phyloP scores from a whole-genome alignment of 2,797 vertebrate genomes.

The Selene dorsalis region DNA sequence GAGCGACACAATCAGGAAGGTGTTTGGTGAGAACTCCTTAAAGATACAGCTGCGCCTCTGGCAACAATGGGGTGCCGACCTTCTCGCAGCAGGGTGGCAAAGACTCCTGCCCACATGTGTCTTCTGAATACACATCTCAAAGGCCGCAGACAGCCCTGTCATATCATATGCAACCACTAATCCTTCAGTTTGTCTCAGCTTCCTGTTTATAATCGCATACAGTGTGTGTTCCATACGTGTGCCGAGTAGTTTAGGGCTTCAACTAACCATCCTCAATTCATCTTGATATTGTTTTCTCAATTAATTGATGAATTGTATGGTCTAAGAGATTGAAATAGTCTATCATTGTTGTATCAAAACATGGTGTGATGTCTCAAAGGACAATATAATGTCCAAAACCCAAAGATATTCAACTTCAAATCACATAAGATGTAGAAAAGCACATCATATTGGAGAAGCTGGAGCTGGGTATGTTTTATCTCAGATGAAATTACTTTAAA shows the following conservation, averaged over 20 bases:
- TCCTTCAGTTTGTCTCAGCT: background rate
- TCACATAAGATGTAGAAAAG: background rate
- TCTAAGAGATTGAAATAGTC: background rate
- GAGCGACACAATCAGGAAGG: conserved; percentile 7
- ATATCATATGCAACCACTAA: background rate
- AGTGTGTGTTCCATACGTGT: background rate
- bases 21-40: conserved; percentile 21
- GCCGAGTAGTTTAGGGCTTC: background rate
- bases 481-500: too few relatives aligned
- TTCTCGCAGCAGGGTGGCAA: conserved; percentile 6
- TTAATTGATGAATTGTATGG: background rate
- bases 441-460: background rate
- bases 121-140: conserved; percentile 6
- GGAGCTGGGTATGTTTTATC: background rate
- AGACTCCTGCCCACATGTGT: conserved; percentile 11
- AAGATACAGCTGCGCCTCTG: conserved; percentile 13
- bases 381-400: background rate
- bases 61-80: conserved; percentile 12
- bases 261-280: background rate
- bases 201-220: background rate
- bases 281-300: background rate
- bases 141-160: background rate
- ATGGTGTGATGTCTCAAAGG: background rate
- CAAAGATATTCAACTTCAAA: background rate
- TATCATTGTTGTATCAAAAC: background rate